phyloP scores from a whole-genome alignment of 2,113 vertebrate genomes.

The Clarias batrachus region DNA sequence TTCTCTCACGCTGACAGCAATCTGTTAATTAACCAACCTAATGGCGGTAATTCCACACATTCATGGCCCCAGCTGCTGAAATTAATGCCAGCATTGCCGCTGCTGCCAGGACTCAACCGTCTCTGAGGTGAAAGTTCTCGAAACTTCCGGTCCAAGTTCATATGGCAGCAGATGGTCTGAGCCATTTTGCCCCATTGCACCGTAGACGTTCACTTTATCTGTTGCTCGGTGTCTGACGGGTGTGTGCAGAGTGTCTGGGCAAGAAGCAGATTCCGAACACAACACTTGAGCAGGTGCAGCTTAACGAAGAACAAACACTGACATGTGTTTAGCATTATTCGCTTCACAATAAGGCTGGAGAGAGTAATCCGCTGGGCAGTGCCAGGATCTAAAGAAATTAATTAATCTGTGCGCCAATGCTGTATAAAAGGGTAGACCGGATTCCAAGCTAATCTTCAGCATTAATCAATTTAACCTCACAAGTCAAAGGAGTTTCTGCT shows the following conservation, averaged over 20 bases:
- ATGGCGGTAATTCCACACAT: conserved; percentile 59
- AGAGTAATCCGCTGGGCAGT: conserved; percentile 47
- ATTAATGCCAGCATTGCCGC: conserved; percentile 50
- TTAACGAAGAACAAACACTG: conserved; percentile 42
- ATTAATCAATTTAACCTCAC: conserved; percentile 47
- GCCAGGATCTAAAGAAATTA: conserved; percentile 45
- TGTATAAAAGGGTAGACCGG: conserved; percentile 43
- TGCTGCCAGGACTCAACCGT: conserved; percentile 53
- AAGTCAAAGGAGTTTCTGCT: conserved; percentile 50
- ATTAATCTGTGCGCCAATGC: conserved; percentile 46
- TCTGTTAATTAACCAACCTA: conserved; percentile 62
- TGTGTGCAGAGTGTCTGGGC: neutral
- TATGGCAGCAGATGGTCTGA: conserved; percentile 56
- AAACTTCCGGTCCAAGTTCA: conserved; percentile 52
- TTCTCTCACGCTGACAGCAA: conserved; percentile 51
- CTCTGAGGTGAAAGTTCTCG: conserved; percentile 57
- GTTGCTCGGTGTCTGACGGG: conserved; percentile 19
- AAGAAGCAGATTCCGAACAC: conserved; percentile 31
- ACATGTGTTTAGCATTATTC: conserved; percentile 20
- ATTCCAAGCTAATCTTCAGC: conserved; percentile 44
- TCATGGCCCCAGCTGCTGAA: conserved; percentile 53
- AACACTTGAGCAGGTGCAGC: conserved; percentile 58
- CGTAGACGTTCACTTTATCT: conserved; percentile 51
- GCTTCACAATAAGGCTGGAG: conserved; percentile 39
- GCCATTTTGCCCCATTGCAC: conserved; percentile 33